Conservation (phyloP, 2,797 vertebrate species). For the Fringilla coelebs region DNA sequence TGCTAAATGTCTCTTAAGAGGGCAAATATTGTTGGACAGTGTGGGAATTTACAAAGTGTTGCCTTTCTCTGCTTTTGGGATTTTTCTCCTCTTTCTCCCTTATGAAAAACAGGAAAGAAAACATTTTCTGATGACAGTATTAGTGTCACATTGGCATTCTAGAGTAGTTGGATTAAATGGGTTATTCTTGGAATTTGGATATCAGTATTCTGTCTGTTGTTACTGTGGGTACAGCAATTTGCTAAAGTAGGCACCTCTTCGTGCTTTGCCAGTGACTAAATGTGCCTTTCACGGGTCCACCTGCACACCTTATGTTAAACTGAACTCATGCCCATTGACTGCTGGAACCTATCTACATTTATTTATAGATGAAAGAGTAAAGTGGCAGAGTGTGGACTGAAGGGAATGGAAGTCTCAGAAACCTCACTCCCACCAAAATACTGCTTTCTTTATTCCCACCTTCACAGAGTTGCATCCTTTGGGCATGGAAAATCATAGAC, state of each 20-base stretch:
- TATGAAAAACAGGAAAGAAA: background rate
- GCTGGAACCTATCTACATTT: background rate
- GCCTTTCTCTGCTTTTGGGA: background rate
- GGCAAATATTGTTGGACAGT: background rate
- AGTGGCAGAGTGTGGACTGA: background rate
- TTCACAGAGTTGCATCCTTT: background rate
- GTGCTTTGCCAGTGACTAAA: background rate
- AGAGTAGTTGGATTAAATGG: background rate
- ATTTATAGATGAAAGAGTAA: background rate
- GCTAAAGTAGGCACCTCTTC: background rate
- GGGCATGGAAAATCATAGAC: background rate
- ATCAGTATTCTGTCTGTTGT: background rate
- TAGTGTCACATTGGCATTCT: background rate
- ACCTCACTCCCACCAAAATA: background rate
- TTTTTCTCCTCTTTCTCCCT: background rate
- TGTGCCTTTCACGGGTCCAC: background rate
- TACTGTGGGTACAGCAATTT: constrained; percentile 29
- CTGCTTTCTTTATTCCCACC: background rate
- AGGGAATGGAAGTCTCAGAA: background rate
- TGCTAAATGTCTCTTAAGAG: background rate
- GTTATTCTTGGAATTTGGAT: background rate
- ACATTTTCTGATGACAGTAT: background rate
- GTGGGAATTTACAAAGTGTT: background rate
- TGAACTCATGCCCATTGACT: background rate
- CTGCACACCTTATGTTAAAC: background rate